Base-by-base conservation (phyloP, 2,113 vertebrate genomes). In the Oxygymnocypris stewartii region DNA sequence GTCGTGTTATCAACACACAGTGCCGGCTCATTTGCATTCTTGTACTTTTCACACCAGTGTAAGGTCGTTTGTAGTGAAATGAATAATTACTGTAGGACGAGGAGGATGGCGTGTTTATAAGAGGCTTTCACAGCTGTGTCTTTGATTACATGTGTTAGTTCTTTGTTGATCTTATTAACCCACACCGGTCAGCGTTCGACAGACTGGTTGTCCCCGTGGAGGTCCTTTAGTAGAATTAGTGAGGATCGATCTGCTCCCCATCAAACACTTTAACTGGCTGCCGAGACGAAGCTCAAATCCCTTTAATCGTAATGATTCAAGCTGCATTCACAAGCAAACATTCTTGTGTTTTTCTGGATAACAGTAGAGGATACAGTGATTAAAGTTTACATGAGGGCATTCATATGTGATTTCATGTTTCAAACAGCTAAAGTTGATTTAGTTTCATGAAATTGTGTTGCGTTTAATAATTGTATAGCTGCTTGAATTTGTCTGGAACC, bases 41-140 rank as follows among this genome's bases (percentile, higher is more conserved):
- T 65, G 40, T 49, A 25, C 76, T 42, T 51, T 40, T 61, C 23
- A 63, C 57, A 42, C 20, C 63, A 42, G 63, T 44, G 16, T 86
- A 14, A 85, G 75, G 84, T 85, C 84, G 28, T 51, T 65, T 79
- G 74, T 63, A 47, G 20, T 69, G 37, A 65, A 31, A 77, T 79
- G 40, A 35, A 74, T 85, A 73, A 76, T 77, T 42, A 85, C 35
- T 42, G 75, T 37, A 61, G 25, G 54, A 44, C 25, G 4, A 42
- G n/a, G 59, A 76, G 73, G 51, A 40, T 59, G 28, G 28, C 2
- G 2, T 37, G 31, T 79, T 31, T 59, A 18, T 40, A 40, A 79
- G 54, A 16, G 14, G 5, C 5, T 80, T 51, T 11, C 28, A 20
- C 76, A 78, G 76, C n/a, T 42, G 78, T 61, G 28, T 61, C 5